Base-by-base conservation (phyloP, 2,888 invertebrate species). In the Drosophila atripex region DNA sequence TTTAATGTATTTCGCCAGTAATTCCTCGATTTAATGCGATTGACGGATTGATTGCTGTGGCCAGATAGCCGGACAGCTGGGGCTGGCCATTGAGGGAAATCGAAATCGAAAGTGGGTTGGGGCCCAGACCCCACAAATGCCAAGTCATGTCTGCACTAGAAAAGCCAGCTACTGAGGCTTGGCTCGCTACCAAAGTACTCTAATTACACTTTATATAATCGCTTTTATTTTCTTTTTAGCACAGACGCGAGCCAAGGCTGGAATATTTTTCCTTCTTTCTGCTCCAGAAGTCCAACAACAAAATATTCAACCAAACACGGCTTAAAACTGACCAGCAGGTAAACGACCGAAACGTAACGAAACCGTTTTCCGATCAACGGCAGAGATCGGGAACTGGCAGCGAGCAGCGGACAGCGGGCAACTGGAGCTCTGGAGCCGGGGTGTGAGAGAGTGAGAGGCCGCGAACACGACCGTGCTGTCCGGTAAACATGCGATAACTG, bases 201-300 rank as follows among this genome's bases (percentile, higher is more conserved):
- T 79, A 79, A 77, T 76, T 80, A 85, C 79, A 76, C 70, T 65
- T 80, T 80, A 80, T 85, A 85, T 85, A 85, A 85, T 71, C 72
- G 59, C 58, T 49, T 60, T 63, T 65, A 66, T 80, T 58, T 58
- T 68, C 60, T 68, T 55, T 52, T 80, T 68, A 84, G 76, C 78
- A 83, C 78, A 57, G 59, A 35, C 64, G 60, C 73, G 51, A 61
- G 16, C 60, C 60, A 60, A 60, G 57, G 46, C 57, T 41, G 35
- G 32, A 55, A 55, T 16, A 16, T 45, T 54, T 21, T 30, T 9
- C 18, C 18, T 18, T 18, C 18, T 2, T 23, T 23, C 0, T 30
- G 45, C 56, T 12, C 9, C 58, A 46, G 32, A 46, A 54, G 46
- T 16, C 14, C 9, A 11, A 16, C 52, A 8, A 53, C 41, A 4